Base-by-base conservation (phyloP, 2,113 vertebrate species). In the Puma concolor region DNA sequence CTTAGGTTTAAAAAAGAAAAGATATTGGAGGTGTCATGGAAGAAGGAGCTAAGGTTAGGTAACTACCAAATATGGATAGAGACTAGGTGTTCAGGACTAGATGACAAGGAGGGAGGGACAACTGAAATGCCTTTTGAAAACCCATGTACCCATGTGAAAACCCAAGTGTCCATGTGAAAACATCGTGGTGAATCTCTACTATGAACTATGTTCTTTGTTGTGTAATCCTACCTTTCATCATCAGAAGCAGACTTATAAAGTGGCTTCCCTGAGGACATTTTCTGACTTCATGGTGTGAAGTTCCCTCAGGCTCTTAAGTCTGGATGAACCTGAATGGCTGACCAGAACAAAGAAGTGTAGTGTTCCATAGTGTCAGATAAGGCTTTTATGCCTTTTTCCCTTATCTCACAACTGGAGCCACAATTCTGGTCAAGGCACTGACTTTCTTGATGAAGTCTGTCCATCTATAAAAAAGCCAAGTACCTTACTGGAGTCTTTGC, bases 171-270 rank as follows among this genome's bases (percentile, higher is more conserved):
- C 92, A 97, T 87, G 93, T 96, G 96, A 96, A 97, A 90, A 94
- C 52, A 79, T 54, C 6, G 2, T 97, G 82, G 33, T 60, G 41
- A 86, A 57, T 64, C 38, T 95, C 89, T 38, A 69, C 21, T 44
- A 33, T 33, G 86, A 86, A 95, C 33, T 21, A 74, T 80, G 50
- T 60, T 29, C 52, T 94, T 93, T 38, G 21, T 87, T 97, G 82
- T 94, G 93, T 64, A 96, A 94, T 71, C 44, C 76, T 95, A 66
- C n/a, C 74, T 97, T 98, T 97, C 95, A 64, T 90, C 96, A 84
- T 91, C 71, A 54, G 74, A 74, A 79, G 48, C 41, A 84, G 93
- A 44, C 14, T 96, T 95, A 93, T 38, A 80, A 88, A 92, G 67
- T 79, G 48, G 38, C 60, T 67, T 98, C 48, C 57, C 41, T 67